Conservation (phyloP, 2,797 vertebrate species). For the Alcedo atthis region DNA sequence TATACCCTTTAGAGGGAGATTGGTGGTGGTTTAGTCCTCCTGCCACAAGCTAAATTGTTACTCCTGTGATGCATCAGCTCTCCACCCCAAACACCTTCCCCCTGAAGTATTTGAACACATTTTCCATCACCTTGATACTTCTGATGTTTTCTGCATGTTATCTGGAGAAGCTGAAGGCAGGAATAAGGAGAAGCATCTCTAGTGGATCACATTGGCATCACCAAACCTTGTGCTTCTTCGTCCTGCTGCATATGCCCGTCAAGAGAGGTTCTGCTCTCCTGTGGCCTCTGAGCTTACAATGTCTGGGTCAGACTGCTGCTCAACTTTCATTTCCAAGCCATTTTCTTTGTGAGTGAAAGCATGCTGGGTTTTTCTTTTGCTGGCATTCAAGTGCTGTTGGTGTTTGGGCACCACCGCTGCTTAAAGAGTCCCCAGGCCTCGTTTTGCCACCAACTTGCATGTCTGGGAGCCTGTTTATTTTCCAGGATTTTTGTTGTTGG, state of each 20-base stretch:
- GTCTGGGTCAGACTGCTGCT: neutral
- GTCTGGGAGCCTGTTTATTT: neutral
- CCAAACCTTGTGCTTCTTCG: neutral
- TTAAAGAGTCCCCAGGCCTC: neutral
- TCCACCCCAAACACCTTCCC: neutral
- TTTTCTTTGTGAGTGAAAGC: neutral
- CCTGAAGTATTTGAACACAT: neutral
- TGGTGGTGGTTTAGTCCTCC: neutral
- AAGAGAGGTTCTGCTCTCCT: neutral
- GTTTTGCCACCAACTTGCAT: neutral
- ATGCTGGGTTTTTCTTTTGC: too few relatives aligned
- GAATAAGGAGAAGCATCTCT: neutral
- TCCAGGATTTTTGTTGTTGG: neutral
- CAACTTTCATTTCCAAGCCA: neutral
- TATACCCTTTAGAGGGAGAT: neutral
- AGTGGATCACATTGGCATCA: neutral
- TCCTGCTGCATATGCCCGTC: rapidly evolving
- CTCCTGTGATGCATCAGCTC: neutral
- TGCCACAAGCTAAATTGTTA: neutral
- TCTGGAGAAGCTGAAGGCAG: neutral
- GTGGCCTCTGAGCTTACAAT: neutral
- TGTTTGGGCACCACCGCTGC: neutral
- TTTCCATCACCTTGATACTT: neutral
- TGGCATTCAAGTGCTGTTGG: neutral
- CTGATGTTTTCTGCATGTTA: neutral